Percentiles rank a stretch among this genome's conserved stretches.
phyloP scores from a whole-genome alignment of 2,888 invertebrate genomes.

The Lypha dubia region DNA sequence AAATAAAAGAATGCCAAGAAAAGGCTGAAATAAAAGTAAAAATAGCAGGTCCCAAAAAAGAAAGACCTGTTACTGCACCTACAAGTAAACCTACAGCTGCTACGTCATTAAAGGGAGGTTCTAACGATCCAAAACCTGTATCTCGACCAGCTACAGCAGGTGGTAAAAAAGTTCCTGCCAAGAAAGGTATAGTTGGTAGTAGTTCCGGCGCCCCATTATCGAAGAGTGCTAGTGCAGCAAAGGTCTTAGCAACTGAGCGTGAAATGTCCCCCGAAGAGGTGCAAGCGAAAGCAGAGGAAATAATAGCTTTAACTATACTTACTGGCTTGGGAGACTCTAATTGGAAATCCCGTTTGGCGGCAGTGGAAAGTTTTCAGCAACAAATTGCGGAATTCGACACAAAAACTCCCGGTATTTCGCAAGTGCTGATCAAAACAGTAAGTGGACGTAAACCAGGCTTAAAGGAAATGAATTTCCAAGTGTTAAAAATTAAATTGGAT shows the following conservation, averaged over 20 bases:
- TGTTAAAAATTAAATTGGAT: slow-evolving; percentile 92
- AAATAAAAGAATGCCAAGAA: slow-evolving; percentile 96
- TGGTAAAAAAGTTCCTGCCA: slow-evolving; percentile 72
- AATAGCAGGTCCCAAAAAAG: slow-evolving; percentile 86
- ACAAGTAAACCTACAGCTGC: slow-evolving; percentile 78
- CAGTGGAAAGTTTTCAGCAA: slow-evolving; percentile 89
- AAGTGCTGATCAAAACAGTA: slow-evolving; percentile 89
- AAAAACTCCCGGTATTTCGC: slow-evolving; percentile 87
- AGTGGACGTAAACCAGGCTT: slow-evolving; percentile 93
- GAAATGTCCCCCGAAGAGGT: slow-evolving; percentile 91
- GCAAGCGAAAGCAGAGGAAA: slow-evolving; percentile 88
- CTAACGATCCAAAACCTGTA: slow-evolving; percentile 79
- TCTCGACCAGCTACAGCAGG: slow-evolving; percentile 80
- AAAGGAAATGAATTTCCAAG: slow-evolving; percentile 95
- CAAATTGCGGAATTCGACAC: slow-evolving; percentile 86
- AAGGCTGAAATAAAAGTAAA: slow-evolving; percentile 94
- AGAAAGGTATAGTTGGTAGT: slow-evolving; percentile 61
- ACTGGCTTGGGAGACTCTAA: slow-evolving; percentile 89
- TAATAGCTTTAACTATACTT: slow-evolving; percentile 87
- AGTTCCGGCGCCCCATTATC: slow-evolving; percentile 73
- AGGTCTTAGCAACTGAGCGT: slow-evolving; percentile 84
- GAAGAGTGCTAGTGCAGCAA: slow-evolving; percentile 80
- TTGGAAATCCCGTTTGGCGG: slow-evolving; percentile 92
- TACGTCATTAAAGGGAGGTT: slow-evolving; percentile 78
- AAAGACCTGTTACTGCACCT: slow-evolving; percentile 82